Base-by-base conservation (phyloP, 2,113 vertebrate species). In the Nanorana parkeri region DNA sequence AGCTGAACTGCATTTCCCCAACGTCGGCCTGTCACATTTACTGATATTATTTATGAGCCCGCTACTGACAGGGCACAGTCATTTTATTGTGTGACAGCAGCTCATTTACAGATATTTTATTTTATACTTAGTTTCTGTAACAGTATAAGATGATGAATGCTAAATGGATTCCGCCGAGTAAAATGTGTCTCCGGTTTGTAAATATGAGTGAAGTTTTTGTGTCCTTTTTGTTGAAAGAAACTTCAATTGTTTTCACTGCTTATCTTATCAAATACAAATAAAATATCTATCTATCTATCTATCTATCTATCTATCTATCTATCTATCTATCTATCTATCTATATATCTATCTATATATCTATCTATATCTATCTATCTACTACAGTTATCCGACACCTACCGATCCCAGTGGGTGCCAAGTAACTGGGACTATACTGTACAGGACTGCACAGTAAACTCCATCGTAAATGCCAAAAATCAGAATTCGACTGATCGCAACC, bases 1-100 rank as follows among this genome's bases (percentile, higher is more conserved):
- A n/a, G 17, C 60, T 19, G 65, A 20, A 32, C 23, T 5, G 65
- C 36, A 17, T 26, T 41, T 65, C 75, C 73, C 75, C 0, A 15
- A 52, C 24, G 75, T n/a, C 60, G 23, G 16, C 56, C 56, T 76
- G 75, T 64, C 75, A 77, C 61, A 26, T 65, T 77, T 52, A 60
- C 51, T 77, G 75, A 65, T 77, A 51, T 64, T 19, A 64, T 65
- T 65, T 77, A 47, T 52, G 36, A 64, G 13, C 47, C 41, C 23
- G 32, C 15, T 28, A 10, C 56, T 65, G 74, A 65, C 75, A 52
- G 75, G 41, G 24, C 10, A 21, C 21, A 17, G 51, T 28, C 41
- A 23, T 52, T 65, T 65, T 26, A 51, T 32, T 24, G 24, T 63
- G 32, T 23, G n/a, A 28, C 36, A 77, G 23, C 16, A 15, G 23